These are phyloP conservation scores for Atherinosoma microstoma DNA, from an alignment of 2,797 vertebrate species.

Conservation along the genomic window DNA sequence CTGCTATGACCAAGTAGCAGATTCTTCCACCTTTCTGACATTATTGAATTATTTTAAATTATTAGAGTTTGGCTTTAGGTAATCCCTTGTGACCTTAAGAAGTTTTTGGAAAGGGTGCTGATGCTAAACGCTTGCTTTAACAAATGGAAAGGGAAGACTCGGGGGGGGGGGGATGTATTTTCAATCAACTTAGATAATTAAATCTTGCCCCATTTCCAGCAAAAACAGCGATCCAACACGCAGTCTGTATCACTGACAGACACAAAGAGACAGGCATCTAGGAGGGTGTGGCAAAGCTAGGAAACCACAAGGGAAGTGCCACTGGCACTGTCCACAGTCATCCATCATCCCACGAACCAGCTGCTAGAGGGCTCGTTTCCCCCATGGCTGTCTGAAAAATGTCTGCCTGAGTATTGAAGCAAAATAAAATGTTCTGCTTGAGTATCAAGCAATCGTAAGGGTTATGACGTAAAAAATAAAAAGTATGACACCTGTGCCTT, in stretches of 20 bases:
- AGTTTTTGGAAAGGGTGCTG: neutral
- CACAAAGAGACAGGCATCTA: constrained; percentile 65
- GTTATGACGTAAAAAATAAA: neutral
- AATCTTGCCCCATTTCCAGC: constrained; percentile 45
- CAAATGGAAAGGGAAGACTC: neutral
- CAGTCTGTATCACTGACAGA: constrained; percentile 32
- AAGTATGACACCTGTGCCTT: constrained; percentile 11
- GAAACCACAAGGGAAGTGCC: constrained; percentile 57
- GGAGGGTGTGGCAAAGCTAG: constrained; percentile 77
- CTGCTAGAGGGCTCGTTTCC: constrained; percentile 13
- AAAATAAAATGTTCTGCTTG: neutral
- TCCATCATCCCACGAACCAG: constrained; percentile 46
- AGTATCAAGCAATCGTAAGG: neutral
- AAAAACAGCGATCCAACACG: constrained; percentile 36
- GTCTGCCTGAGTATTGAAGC: neutral
- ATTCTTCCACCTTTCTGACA: neutral
- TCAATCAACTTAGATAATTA: constrained; percentile 17
- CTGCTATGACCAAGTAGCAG: neutral
- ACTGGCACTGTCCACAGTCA: constrained; percentile 39
- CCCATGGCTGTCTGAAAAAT: constrained; percentile 3
- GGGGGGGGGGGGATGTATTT: neutral
- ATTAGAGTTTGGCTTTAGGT: neutral
- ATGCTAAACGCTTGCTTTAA: neutral
- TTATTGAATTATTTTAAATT: neutral
- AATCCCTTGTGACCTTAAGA: neutral